Percentiles rank a stretch among this genome's conserved stretches.
phyloP scores from a whole-genome alignment of 2,888 invertebrate species.

The Mesorhabditis spiculigera region DNA sequence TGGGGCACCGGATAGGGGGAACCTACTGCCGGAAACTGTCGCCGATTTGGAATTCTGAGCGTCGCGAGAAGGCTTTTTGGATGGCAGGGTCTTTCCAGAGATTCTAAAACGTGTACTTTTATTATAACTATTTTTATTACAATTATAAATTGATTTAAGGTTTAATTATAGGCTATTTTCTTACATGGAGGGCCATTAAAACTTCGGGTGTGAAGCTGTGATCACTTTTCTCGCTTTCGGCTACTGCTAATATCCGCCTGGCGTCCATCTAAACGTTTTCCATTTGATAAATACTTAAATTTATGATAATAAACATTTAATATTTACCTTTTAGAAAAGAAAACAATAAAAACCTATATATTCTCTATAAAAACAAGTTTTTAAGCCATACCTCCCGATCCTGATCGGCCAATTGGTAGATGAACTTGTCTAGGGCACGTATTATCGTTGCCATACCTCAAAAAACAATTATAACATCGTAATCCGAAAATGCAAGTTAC shows the following conservation, averaged over 20 bases:
- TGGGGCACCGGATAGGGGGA: no score
- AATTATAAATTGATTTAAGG: background rate
- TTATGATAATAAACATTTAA: no score
- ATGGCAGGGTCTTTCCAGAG: conserved; percentile 31
- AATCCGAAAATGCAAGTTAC: background rate
- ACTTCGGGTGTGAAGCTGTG: conserved; percentile 13
- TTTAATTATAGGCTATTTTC: no score
- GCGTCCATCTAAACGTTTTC: conserved; percentile 21
- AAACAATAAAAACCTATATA: background rate
- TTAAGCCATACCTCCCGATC: conserved; percentile 16
- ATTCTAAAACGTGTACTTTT: conserved; percentile 9
- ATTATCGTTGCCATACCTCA: conserved; percentile 21
- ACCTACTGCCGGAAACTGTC: conserved; percentile 30
- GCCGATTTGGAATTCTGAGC: conserved; percentile 28
- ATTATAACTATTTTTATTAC: background rate
- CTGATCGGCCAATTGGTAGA: conserved; percentile 9
- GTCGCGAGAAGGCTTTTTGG: conserved; percentile 24
- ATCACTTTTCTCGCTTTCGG: conserved; percentile 21
- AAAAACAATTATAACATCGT: background rate
- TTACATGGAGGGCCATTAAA: conserved; percentile 10
- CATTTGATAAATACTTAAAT: no score
- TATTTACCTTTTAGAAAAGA: no score
- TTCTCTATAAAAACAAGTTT: background rate
- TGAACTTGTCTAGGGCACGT: conserved; percentile 16
- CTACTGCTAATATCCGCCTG: conserved; percentile 16